Evolutionary conservation across 2,113 vertebrate genomes (phyloP), one percentile per base, ranked within the genome.

Genomic region (Ceuthmochares aereus): DNA sequence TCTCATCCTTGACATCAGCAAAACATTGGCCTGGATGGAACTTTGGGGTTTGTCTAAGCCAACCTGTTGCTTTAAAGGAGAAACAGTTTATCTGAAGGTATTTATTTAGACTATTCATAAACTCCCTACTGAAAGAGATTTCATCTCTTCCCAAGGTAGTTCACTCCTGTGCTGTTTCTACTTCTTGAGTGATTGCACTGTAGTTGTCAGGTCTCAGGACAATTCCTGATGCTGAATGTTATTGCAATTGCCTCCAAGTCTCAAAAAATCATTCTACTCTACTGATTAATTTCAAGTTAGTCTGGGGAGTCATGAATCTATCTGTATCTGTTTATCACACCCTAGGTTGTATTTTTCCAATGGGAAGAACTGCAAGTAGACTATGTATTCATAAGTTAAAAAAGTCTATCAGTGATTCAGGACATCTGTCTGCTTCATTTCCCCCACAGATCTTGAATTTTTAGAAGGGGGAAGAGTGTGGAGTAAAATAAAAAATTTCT

Each of bases 41-140:
- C 10, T 64, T 82, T 0, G 0, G 29, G 22, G 22, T 68, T 86
- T 2, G 5, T 32, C 27, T 68, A 45, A 73, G 23, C 16, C 17
- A 75, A 12, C 6, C 8, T 85, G 79, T 47, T 82, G 5, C 22
- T 60, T 52, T 75, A 36, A 67, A 72, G 16, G 10, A 79, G 17
- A 68, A 79, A 12, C 23, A 49, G 6, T 87, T 54, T 63, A 47
- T 12, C 4, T 75, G 54, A 21, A 52, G 22, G 22, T 42, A 51
- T 10, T 67, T 84, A 51, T 55, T 93, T 84, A 68, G 22, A 56
- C 13, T 85, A 29, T 70, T 90, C 4, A 14, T 30, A 25, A 15
- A 32, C 43, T 29, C 45, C 18, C 23, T 84, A 23, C 43, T 66
- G 49, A 54, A 94, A 36, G n/a, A 84, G 16, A 43, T 56, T 64